Evolutionary conservation across 2,113 vertebrate genomes (phyloP).

Genomic region (Egretta garzetta): DNA sequence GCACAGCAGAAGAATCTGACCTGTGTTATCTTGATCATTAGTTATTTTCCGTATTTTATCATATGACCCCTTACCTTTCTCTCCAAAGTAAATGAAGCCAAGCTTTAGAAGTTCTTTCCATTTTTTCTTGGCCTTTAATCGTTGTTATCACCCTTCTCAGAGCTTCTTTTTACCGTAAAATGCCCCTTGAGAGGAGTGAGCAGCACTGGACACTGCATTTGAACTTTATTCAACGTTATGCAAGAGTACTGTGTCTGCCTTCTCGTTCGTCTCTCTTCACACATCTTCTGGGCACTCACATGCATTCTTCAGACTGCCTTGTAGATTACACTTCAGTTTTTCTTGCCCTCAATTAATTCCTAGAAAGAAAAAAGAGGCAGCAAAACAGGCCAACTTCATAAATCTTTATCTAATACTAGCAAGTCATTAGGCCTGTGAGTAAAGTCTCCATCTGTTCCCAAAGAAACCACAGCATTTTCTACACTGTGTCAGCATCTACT

Average conservation of each 20-base stretch:
- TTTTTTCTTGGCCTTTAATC: neutral
- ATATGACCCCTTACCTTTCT: neutral
- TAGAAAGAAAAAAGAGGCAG: constrained; percentile 33
- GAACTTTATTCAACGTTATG: neutral
- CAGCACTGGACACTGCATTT: neutral
- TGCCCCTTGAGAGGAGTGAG: neutral
- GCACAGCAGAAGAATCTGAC: neutral
- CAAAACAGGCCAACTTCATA: constrained; percentile 38
- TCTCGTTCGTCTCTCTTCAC: neutral
- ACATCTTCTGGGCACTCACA: neutral
- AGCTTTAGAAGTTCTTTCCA: neutral
- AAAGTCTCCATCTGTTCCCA: constrained; percentile 65
- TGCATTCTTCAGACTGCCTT: neutral
- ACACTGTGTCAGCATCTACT: constrained; percentile 51
- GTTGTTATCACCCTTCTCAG: neutral
- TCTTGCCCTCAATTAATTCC: constrained; percentile 50
- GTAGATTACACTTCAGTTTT: constrained; percentile 15
- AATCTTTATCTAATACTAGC: constrained; percentile 61
- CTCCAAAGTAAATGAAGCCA: neutral
- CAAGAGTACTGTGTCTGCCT: neutral
- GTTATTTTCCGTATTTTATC: neutral
- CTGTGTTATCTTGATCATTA: neutral
- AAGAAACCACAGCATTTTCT: constrained; percentile 64
- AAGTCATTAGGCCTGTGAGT: constrained; percentile 53
- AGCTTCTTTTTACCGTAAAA: neutral